Conservation (phyloP, 2,888 invertebrate genomes). For the Ceriagrion tenellum region DNA sequence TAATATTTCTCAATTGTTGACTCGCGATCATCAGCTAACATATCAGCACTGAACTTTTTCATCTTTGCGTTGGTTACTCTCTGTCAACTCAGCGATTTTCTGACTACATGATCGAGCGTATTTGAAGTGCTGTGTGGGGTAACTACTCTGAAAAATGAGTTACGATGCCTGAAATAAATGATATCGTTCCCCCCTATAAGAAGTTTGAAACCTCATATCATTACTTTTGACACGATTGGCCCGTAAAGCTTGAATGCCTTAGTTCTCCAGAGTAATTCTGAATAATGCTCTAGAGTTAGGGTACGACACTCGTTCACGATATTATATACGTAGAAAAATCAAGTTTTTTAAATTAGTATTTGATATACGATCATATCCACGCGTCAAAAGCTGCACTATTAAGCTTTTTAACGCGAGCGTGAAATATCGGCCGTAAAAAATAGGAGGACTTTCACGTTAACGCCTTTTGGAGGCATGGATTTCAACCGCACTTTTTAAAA, state of each 20-base stretch:
- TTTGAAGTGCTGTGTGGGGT: too few relatives aligned
- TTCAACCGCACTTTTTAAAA: constrained; percentile 22
- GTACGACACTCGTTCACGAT: neutral
- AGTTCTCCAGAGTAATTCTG: neutral
- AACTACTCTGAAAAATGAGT: too few relatives aligned
- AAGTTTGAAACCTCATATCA: too few relatives aligned
- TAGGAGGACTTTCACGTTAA: neutral
- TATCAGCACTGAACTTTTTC: too few relatives aligned
- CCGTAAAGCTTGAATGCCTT: neutral
- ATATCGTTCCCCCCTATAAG: too few relatives aligned
- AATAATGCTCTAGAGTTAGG: neutral
- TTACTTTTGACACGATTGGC: neutral
- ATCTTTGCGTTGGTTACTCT: too few relatives aligned
- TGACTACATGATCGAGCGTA: too few relatives aligned
- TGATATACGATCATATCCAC: neutral
- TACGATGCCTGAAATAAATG: too few relatives aligned
- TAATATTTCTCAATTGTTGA: too few relatives aligned
- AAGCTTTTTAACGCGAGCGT: neutral
- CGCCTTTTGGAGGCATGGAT: neutral
- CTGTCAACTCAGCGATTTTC: too few relatives aligned
- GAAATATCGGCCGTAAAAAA: neutral
- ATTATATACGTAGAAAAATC: neutral
- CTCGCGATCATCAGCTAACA: too few relatives aligned
- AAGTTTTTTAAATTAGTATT: neutral
- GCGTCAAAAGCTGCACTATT: neutral